Evolutionary conservation across 2,888 invertebrate species (phyloP).

Genomic region (Spisula subtruncata): DNA sequence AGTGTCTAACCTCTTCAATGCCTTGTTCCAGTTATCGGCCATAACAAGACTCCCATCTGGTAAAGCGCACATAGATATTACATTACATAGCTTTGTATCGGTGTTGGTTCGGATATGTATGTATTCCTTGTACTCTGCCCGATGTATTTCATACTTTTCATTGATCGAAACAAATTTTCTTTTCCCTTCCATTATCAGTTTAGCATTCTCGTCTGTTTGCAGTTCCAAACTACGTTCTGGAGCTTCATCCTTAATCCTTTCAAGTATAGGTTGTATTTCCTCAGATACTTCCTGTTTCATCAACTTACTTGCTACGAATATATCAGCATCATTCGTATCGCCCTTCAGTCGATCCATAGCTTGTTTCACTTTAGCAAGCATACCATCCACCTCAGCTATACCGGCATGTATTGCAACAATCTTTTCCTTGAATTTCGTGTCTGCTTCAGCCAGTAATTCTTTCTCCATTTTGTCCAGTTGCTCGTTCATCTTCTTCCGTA

Average conservation of each 20-base stretch:
- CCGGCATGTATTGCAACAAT: background rate
- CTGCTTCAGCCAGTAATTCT: background rate
- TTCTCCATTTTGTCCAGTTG: constrained; percentile 31
- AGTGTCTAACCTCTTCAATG: background rate
- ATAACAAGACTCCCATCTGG: background rate
- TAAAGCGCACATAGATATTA: background rate
- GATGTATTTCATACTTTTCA: background rate
- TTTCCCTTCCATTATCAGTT: background rate
- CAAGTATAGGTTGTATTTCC: background rate
- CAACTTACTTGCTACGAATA: background rate
- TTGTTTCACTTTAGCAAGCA: background rate
- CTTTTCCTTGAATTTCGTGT: background rate
- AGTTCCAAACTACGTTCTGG: background rate
- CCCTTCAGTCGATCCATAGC: background rate
- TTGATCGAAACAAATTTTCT: background rate
- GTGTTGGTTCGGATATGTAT: background rate
- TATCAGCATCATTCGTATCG: background rate
- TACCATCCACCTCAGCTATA: background rate
- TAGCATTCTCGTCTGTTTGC: background rate
- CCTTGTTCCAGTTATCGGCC: background rate
- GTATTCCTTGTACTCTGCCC: background rate
- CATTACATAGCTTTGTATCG: background rate
- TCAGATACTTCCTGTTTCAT: background rate
- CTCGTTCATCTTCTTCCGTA: background rate
- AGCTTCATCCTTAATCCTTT: background rate